Evolutionary conservation across 2,113 vertebrate species (phyloP).

Genomic region (Chelonoidis abingdonii): DNA sequence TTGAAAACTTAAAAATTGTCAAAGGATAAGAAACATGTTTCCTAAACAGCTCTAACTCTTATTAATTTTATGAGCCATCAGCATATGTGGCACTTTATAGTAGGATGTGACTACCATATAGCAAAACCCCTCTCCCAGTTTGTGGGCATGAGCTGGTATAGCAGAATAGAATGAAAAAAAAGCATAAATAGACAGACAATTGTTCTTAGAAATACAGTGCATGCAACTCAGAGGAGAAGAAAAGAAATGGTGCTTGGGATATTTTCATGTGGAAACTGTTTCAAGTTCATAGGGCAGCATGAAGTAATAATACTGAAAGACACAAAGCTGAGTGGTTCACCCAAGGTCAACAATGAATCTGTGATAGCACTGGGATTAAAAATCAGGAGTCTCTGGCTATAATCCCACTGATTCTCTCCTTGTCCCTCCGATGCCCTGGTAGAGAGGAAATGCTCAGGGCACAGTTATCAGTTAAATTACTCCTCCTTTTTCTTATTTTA

Average conservation of each 20-base stretch:
- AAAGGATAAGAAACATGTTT: not conserved
- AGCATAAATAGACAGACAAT: not conserved
- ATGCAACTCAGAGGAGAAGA: not conserved
- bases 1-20: not conserved
- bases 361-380: not conserved
- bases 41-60: not conserved
- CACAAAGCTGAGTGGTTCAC: not conserved
- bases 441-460: not conserved
- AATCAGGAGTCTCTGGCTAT: not conserved
- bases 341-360: not conserved
- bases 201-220: not conserved
- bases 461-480: not conserved
- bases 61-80: not conserved
- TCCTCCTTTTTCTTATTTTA: not conserved
- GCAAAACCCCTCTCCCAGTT: not conserved
- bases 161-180: not conserved
- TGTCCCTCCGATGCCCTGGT: not conserved
- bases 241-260: not conserved
- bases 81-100: not conserved
- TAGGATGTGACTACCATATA: not conserved
- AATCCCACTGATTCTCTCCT: not conserved
- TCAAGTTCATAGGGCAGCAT: not conserved
- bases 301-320: not conserved
- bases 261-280: not conserved
- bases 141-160: not conserved